Evolutionary conservation across 2,888 invertebrate genomes (phyloP), one percentile per base, ranked within the genome.

Genomic region (Drosophila siamana): DNA sequence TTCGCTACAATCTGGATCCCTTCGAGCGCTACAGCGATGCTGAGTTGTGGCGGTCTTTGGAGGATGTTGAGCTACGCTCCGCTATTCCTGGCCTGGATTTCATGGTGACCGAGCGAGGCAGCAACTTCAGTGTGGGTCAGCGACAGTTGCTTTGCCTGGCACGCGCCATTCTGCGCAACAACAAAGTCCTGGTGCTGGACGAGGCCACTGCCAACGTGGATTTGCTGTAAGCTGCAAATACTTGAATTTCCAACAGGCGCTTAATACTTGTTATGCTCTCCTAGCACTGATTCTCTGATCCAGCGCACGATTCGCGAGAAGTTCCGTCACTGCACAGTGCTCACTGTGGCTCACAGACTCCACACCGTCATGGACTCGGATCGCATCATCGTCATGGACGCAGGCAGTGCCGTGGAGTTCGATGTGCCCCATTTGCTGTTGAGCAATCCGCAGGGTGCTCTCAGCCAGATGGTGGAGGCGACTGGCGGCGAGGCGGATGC

Each of bases 321-420:
- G 86, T 98, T 98, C 90, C 93, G 93, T 5, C 93, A 95, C 22
- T 97, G 97, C 92, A 97, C 97, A 0, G 97, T 98, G 8, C 92
- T 98, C 44, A 98, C 97, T 0, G 97, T 98, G 33, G 98, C 98
- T 2, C 98, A 98, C 92, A 94, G 98, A 47, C 93, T 98, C 15
- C 95, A 98, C 91, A 98, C 98, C 1, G 96, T 98, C 73, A 98
- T 98, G 95, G 98, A 98, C 92, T 97, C 96, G 0, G 97, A 97
- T 92, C 94, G 95, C 68, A 95, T 98, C 22, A 93, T 98, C 90
- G 97, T 98, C 2, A 95, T 98, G 95, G 96, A 97, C 86, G 94
- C 94, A 11, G 98, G 98, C 0, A 92, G 92, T n/a, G 94, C 96
- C 65, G 94, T 94, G 56, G 96, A 96, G 92, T 96, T 94, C 84